Evolutionary conservation across 2,888 invertebrate genomes (phyloP), one percentile per base, ranked within the genome.

Genomic region (Ypsolopha scabrella): DNA sequence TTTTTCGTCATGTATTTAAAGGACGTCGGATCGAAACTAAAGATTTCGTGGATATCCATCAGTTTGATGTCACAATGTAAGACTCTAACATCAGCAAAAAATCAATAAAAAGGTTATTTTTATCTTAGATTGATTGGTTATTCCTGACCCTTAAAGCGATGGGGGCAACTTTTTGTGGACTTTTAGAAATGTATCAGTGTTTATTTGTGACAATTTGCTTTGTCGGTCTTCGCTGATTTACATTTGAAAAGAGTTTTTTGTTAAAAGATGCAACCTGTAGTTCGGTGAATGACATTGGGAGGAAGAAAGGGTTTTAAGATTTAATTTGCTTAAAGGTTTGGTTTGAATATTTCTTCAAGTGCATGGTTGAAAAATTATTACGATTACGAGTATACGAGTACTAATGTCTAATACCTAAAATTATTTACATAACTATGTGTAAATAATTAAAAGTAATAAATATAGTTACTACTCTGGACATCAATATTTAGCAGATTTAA

Each of bases 131-230:
- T 83, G 86, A 85, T 86, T 83, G 78, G 78, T 70, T 72, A 72
- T 67, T 72, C 72, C 81, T 85, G 82, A 82, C 81, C 83, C 82
- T 79, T 75, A 74, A 75, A 72, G 24, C 66, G 75, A 71, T 75
- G 75, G 72, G 72, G 73, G 65, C 66, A 58, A 59, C 68, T 80
- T 83, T 82, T 82, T 83, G 67, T 78, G 67, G 60, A 69, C 75
- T 77, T 79, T 76, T 70, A 75, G 81, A 71, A 76, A 79, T 72
- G 80, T 77, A 83, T 80, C 82, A 72, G 74, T 85, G 86, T 85
- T 85, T 86, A 85, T 86, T 86, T 86, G 85, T 85, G 86, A 85
- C 85, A 86, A 86, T 86, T 86, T 86, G 83, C 86, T 86, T 86
- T 86, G 86, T 85, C 86, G 86, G 86, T 80, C 77, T 70, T 68